Evolutionary conservation across 2,797 vertebrate species (phyloP).

Genomic region (Eulemur rubriventer): DNA sequence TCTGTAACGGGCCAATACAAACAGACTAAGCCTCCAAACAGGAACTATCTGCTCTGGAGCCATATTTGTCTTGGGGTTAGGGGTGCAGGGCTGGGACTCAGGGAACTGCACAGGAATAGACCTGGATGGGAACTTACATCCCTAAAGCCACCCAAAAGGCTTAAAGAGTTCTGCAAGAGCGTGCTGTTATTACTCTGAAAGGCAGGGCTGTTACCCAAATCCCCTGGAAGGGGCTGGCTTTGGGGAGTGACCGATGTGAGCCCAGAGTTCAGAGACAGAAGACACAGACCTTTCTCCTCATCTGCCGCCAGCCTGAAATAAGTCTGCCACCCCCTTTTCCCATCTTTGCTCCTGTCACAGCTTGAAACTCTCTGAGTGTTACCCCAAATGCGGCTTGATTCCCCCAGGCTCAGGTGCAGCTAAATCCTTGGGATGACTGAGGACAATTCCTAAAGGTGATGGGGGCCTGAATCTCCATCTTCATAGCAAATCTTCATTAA

Average conservation of each 20-base stretch:
- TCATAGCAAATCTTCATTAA: background rate
- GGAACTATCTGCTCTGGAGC: background rate
- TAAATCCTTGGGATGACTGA: background rate
- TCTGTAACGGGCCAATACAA: background rate
- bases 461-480: background rate
- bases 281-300: background rate
- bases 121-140: background rate
- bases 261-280: background rate
- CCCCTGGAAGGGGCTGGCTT: background rate
- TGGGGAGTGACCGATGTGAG: background rate
- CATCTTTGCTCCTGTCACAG: background rate
- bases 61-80: rapidly evolving
- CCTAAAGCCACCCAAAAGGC: background rate
- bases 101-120: background rate
- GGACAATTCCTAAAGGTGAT: background rate
- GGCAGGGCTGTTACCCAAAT: background rate
- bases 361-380: background rate
- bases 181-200: background rate
- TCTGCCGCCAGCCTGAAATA: background rate
- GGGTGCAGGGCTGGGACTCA: too few species aligned
- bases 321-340: background rate
- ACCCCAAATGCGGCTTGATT: background rate
- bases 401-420: background rate
- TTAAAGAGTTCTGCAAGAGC: background rate
- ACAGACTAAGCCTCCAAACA: background rate